phyloP scores from a whole-genome alignment of 2,888 invertebrate species.

The Hedya salicella region DNA sequence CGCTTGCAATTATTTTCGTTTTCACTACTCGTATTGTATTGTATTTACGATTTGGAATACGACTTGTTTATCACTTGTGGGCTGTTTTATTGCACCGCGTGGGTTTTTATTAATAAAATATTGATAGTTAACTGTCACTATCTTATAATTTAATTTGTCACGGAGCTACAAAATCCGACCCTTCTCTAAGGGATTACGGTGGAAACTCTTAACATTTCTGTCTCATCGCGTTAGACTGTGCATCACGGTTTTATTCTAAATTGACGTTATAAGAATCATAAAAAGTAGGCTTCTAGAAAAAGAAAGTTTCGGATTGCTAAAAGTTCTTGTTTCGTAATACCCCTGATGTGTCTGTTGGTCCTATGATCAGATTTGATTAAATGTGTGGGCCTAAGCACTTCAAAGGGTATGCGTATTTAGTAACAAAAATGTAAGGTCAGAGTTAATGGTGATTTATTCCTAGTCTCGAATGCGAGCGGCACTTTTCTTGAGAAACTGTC shows the following conservation, averaged over 20 bases:
- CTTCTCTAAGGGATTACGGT: not conserved
- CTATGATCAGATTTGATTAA: not conserved
- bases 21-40: conserved; percentile 20
- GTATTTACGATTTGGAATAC: conserved; percentile 52
- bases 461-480: no score
- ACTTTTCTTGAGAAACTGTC: no score
- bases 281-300: conserved; percentile 23
- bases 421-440: no score
- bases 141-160: not conserved
- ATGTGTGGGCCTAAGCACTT: not conserved
- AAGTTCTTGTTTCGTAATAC: conserved; percentile 6
- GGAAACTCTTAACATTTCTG: conserved; percentile 6
- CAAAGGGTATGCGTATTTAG: no score
- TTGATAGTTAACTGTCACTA: not conserved
- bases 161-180: not conserved
- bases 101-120: conserved; percentile 36
- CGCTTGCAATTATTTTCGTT: conserved; percentile 5
- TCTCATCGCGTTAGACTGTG: conserved; percentile 10
- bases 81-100: conserved; percentile 47
- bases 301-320: conserved; percentile 25
- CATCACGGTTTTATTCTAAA: conserved; percentile 24
- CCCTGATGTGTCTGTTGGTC: not conserved
- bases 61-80: conserved; percentile 45
- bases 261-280: conserved; percentile 22
- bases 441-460: no score